Evolutionary conservation across 2,797 vertebrate species (phyloP), one percentile per base, ranked within the genome.

Genomic region (Phalanger gymnotis): DNA sequence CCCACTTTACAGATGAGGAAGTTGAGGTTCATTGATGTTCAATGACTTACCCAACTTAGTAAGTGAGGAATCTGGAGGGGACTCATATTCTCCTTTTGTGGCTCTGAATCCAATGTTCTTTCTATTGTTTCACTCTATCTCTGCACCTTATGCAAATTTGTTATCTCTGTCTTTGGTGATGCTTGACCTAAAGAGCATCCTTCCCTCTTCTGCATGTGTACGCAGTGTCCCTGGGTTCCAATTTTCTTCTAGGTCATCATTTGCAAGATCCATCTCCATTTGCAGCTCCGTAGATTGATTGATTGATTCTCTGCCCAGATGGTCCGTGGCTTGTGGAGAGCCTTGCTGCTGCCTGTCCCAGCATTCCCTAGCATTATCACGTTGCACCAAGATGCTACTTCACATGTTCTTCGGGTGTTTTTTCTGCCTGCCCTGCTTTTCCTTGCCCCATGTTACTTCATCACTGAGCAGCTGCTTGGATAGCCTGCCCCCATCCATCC

Each of bases 401-500:
- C 73, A 27, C 73, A 27, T 87, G 73, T 87, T 87, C 73, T 87
- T 87, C 22, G 22, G 73, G 7, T 87, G 25, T 98, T 98, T 98
- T 95, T 94, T 96, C 92, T 94, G 95, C 95, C 96, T 58, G 96
- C 94, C 91, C 96, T 96, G 96, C 93, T 97, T 97, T 93, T 92
- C 95, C 57, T 95, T 94, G 81, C 95, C 95, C 94, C 95, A 93
- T 58, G 56, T 34, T 58, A 95, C 81, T 61, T 96, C 95, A 53
- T 94, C 94, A 54, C 95, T 93, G 55, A 96, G 95, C 47, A 92
- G 94, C 94, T 98, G 91, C 94, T 96, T 94, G 94, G 95, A 93
- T 96, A 57, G 94, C 97, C 97, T 96, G 96, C 91, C 94, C 94
- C 91, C 95, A 95, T 97, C 95, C 95, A 97, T 97, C 95, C 95